Conservation (phyloP, 2,888 invertebrate genomes). For the Diaperis boleti region DNA sequence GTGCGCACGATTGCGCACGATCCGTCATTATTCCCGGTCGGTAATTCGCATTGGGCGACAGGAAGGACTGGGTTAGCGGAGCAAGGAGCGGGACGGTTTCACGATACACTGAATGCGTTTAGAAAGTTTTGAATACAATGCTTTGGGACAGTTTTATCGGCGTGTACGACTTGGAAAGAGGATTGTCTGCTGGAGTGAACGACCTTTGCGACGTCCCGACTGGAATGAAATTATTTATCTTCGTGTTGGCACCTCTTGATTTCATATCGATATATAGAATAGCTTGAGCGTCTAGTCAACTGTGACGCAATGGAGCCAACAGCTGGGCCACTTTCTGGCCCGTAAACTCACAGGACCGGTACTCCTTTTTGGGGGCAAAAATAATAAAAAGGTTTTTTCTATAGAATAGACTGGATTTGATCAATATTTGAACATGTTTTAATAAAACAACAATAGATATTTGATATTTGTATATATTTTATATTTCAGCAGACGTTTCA, state of each 20-base stretch:
- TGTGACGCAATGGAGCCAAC: too few relatives aligned
- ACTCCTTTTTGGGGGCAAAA: too few relatives aligned
- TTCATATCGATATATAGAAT: too few relatives aligned
- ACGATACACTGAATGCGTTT: slow-evolving; percentile 19
- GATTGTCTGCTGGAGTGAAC: slow-evolving; percentile 14
- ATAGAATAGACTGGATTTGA: too few relatives aligned
- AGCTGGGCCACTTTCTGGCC: too few relatives aligned
- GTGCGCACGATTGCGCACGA: slow-evolving; percentile 46
- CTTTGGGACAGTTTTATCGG: slow-evolving; percentile 21
- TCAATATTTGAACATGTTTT: too few relatives aligned
- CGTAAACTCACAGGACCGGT: too few relatives aligned
- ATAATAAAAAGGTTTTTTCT: too few relatives aligned
- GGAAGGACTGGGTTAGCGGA: background rate
- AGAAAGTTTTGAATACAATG: slow-evolving; percentile 28
- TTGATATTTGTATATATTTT: too few relatives aligned
- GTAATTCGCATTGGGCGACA: slow-evolving; percentile 29
- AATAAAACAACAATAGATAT: too few relatives aligned
- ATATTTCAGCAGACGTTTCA: too few relatives aligned
- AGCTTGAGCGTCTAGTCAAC: too few relatives aligned
- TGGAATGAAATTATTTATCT: slow-evolving; percentile 1
- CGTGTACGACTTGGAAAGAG: slow-evolving; percentile 7
- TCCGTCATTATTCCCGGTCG: slow-evolving; percentile 32
- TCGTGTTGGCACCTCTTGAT: background rate
- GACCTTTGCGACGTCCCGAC: slow-evolving; percentile 22
- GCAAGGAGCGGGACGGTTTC: slow-evolving; percentile 19